Percentiles rank a stretch among this genome's conserved stretches.
Conservation (phyloP, 2,113 vertebrate species). For the Isichthys henryi region DNA sequence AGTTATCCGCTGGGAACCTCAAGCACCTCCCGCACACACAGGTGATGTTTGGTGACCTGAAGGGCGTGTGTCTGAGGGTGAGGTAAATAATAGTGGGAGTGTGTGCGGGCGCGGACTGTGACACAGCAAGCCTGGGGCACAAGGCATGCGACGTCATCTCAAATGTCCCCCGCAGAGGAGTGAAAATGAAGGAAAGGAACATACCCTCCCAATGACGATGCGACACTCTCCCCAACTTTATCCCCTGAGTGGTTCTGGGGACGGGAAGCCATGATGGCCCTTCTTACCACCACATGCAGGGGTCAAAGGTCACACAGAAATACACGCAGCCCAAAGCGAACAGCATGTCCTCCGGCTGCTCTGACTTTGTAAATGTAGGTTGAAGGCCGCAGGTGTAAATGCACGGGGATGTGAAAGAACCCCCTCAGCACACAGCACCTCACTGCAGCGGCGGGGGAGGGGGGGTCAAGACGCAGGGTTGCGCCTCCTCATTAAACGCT, state of each 20-base stretch:
- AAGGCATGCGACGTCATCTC: neutral
- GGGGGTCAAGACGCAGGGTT: neutral
- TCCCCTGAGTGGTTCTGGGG: neutral
- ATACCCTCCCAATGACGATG: neutral
- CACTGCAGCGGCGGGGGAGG: neutral
- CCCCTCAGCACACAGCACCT: neutral
- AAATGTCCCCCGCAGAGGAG: neutral
- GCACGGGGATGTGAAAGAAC: neutral
- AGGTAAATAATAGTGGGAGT: neutral
- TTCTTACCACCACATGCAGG: neutral
- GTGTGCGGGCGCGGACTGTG: neutral
- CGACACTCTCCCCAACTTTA: neutral
- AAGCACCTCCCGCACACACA: neutral
- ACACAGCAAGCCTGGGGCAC: no score
- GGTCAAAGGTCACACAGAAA: neutral
- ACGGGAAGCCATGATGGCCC: neutral
- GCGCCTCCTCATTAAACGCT: neutral
- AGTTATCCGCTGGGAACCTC: neutral
- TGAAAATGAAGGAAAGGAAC: neutral
- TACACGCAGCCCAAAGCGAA: no score
- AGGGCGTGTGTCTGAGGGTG: neutral
- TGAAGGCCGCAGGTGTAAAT: neutral
- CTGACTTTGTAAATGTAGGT: constrained; percentile 13
- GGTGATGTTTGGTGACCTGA: no score
- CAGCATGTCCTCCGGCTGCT: neutral